Base-by-base conservation (phyloP, 1,140 invertebrate genomes). In the Zaprionus tsacasi region DNA sequence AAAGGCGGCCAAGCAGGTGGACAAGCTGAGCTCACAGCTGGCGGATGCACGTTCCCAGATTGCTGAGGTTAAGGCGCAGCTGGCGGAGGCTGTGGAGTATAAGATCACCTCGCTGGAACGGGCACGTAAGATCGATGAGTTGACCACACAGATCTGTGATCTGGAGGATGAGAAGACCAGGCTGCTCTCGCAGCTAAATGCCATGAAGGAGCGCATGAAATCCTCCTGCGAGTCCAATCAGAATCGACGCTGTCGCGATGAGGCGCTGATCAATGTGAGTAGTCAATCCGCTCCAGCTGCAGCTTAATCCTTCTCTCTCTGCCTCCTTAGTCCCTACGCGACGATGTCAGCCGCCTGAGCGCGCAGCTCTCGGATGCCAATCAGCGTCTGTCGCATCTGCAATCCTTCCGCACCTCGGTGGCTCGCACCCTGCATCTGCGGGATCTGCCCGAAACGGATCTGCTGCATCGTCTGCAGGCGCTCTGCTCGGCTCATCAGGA, bases 31-130 rank as follows among this genome's bases (percentile, higher is more conserved):
- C 48, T 88, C 95, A 1, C 96, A 97, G 89, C 92, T 97, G 8
- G 94, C 94, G 12, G 96, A 97, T 82, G 94, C 95, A 25, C 95
- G 96, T 43, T 93, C 94, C 1, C 95, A 96, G 69, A 94, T 96
- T 43, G 94, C 96, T 8, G 96, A 97, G 91, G 93, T 97, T 21
- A 96, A 97, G 90, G 94, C 95, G 1, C 96, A 97, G 91, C 92
- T 97, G 11, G 95, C 95, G 0, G 96, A 97, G 92, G 96, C 96
- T 0, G 96, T 96, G 10, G 96, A 97, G 89, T 97, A 96, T 82
- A 97, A 97, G 96, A 96, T 97, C 79, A 95, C 96, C 13, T 95
- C 96, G 6, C 81, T 98, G 73, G 97, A 98, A 92, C 93, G 96
- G 21, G 96, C 96, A 0, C 93, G 96, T 38, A 97, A 97, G 93